These are phyloP conservation scores for Colistium nudipinnis DNA, from an alignment of 2,113 vertebrate species.

Conservation along the genomic window DNA sequence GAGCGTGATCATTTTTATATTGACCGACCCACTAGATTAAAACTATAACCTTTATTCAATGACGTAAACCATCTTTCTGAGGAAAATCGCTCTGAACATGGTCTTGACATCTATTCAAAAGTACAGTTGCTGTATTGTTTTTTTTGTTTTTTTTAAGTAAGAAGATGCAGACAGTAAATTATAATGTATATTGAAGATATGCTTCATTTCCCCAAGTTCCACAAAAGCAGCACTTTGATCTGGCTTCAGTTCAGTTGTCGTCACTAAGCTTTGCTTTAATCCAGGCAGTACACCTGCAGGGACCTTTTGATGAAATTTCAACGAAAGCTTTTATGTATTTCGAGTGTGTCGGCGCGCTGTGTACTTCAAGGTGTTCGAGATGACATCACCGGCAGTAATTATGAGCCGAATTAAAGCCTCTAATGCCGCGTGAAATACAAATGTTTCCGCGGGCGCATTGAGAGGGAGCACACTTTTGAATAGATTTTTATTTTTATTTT, in stretches of 20 bases:
- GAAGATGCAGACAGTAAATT: constrained; percentile 30
- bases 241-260: constrained; percentile 22
- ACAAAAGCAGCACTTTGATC: constrained; percentile 33
- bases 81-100: background rate
- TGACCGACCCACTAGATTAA: background rate
- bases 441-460: background rate
- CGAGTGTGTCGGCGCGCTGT: constrained; percentile 17
- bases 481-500: background rate
- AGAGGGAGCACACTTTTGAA: constrained; percentile 10
- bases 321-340: constrained; percentile 26
- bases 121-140: background rate
- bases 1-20: too few species aligned
- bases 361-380: constrained; percentile 16
- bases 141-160: background rate
- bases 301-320: constrained; percentile 23
- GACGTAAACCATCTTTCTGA: background rate
- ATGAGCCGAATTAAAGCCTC: constrained; percentile 32
- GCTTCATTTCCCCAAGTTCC: constrained; percentile 31
- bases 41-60: constrained; percentile 3
- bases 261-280: constrained; percentile 34
- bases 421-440: constrained; percentile 14
- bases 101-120: background rate
- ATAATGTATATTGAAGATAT: constrained; percentile 28
- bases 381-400: constrained; percentile 24
- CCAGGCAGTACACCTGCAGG: constrained; percentile 20